Base-by-base conservation (phyloP, 2,113 vertebrate species). In the Platichthys stellatus region DNA sequence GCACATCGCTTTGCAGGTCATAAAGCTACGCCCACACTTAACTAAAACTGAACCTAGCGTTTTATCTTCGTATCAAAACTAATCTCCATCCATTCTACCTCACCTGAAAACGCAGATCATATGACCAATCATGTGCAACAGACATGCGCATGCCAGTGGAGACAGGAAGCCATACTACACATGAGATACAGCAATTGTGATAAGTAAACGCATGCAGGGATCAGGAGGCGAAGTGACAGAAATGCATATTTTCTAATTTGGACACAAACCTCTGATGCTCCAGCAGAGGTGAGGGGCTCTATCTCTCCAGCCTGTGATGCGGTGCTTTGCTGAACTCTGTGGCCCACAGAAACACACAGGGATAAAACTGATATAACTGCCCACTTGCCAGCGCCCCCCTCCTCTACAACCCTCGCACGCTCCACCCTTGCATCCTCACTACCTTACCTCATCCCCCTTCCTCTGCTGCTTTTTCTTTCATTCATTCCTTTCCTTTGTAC, bases 401-500 rank as follows among this genome's bases (percentile, higher is more conserved):
- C 72, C 49, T 69, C 31, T 24, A 61, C 72, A 74, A 26, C 64
- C 35, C 62, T n/a, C 43, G 26, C 65, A 45, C 43, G 67, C 75
- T 74, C 78, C 74, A 68, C 86, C 69, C 59, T 81, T 60, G 65
- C 73, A 70, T 72, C 78, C 69, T 60, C 74, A 61, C 72, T 70
- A 72, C 63, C 78, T 88, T 81, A 84, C 89, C 83, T 88, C 88
- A 89, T 83, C 76, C 79, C 74, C 82, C 71, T 63, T 86, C 63
- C 58, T 63, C 76, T 60, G 43, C 72, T 78, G 62, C 77, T 72
- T 85, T 61, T 88, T 88, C 83, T 82, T 91, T 89, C 84, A 20
- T 83, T 90, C 74, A 80, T 81, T 82, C 74, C 73, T 63, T 54
- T 73, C 61, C 88, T 91, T 92, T 93, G 90, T 91, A 90, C 85